Base-by-base conservation (phyloP, 2,888 invertebrate species). In the Cetonia aurata region DNA sequence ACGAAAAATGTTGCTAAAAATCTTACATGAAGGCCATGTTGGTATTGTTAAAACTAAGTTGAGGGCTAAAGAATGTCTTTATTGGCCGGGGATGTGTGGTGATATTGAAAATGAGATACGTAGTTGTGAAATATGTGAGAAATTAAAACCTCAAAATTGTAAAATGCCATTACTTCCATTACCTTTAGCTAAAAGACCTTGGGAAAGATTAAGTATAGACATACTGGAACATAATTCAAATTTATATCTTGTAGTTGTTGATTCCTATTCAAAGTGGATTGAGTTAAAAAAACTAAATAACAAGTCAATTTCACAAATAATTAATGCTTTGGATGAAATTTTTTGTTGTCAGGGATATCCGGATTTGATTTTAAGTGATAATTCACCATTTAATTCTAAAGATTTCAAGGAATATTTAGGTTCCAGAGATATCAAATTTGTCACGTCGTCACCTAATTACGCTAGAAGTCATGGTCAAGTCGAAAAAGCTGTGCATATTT, bases 31-130 rank as follows among this genome's bases (percentile, higher is more conserved):
- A 69, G 46, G 76, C 10, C 77, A 79, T 69, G 72, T 79, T 33
- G 78, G 78, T 13, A 74, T 77, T 42, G 76, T 75, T 68, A 79
- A 80, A 71, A 76, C 75, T 12, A 78, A 77, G 71, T 25, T 50
- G 17, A 74, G 76, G 70, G 77, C 77, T 15, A 72, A 71, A 56
- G 70, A 75, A 60, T 65, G 76, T 50, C 65, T 78, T 52, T 77
- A 76, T 73, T 78, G 78, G 78, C 75, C 78, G n/a, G 37, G 71
- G 6, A 71, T 78, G 60, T 62, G 73, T 52, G 57, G 71, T 1
- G 71, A 75, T 12, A 75, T 77, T 59, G 75, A 77, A 72, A 19
- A 50, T 17, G 48, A 73, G 42, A 56, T 77, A 57, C 17, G 4
- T 17, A 70, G 71, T 13, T 74, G 75, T 71, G 59, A 57, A 71